Conservation (phyloP, 2,888 invertebrate genomes). For the Cepaea hortensis region DNA sequence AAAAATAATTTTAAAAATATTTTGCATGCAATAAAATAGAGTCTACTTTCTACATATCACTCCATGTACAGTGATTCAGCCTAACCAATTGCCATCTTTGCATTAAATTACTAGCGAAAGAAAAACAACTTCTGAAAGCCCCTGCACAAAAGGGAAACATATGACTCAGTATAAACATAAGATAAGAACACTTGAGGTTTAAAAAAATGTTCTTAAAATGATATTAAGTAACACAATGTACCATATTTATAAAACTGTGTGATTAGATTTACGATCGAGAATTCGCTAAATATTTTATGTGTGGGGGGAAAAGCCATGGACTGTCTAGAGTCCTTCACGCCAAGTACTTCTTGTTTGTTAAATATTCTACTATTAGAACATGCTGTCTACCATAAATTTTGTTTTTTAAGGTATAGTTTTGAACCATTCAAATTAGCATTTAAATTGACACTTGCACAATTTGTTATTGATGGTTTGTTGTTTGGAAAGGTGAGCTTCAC, state of each 20-base stretch:
- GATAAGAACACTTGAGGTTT: conserved; percentile 39
- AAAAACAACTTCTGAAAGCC: conserved; percentile 31
- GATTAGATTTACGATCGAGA: not conserved
- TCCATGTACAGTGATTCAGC: conserved; percentile 50
- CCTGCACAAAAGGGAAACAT: conserved; percentile 39
- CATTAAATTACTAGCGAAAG: conserved; percentile 28
- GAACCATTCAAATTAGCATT: too few species aligned
- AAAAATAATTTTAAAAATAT: conserved; percentile 55
- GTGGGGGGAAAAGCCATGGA: not conserved
- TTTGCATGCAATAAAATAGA: conserved; percentile 62
- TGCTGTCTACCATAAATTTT: too few species aligned
- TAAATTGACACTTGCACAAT: too few species aligned
- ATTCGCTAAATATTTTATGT: not conserved
- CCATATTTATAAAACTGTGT: not conserved
- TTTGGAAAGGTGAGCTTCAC: too few species aligned
- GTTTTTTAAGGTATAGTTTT: too few species aligned
- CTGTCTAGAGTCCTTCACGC: not conserved
- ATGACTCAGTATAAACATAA: conserved; percentile 35
- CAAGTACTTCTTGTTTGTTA: too few species aligned
- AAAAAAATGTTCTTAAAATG: not conserved
- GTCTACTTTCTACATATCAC: conserved; percentile 61
- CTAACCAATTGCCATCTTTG: conserved; percentile 29
- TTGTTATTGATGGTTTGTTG: too few species aligned
- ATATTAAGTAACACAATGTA: not conserved
- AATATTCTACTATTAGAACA: too few species aligned